Conservation (phyloP, 1,140 invertebrate species). For the Mactra quadrangularis region DNA sequence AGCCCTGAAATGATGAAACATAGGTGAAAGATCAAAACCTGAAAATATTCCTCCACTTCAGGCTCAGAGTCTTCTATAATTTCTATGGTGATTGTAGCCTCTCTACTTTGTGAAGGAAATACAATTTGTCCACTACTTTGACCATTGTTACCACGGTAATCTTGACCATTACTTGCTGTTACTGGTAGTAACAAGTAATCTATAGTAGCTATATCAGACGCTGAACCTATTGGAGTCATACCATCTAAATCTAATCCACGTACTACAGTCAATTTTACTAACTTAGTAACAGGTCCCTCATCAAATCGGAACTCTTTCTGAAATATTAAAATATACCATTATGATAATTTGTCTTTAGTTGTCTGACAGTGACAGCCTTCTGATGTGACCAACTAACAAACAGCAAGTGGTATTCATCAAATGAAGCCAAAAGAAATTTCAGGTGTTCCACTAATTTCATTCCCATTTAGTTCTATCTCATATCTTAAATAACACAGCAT, state of each 20-base stretch:
- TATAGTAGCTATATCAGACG: conserved; percentile 67
- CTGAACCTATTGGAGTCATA: conserved; percentile 69
- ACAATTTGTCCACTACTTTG: conserved; percentile 64
- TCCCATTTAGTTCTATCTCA: too few species aligned
- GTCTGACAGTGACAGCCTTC: too few species aligned
- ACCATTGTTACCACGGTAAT: conserved; percentile 70
- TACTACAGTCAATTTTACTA: conserved; percentile 61
- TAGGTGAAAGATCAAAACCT: conserved; percentile 34
- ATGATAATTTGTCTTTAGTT: too few species aligned
- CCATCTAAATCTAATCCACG: conserved; percentile 74
- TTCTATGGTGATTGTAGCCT: conserved; percentile 67
- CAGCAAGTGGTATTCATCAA: too few species aligned
- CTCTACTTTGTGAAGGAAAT: conserved; percentile 69
- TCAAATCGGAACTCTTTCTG: conserved; percentile 76
- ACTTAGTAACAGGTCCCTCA: conserved; percentile 68
- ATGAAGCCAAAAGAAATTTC: too few species aligned
- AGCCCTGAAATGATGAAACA: too few species aligned
- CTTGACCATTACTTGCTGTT: conserved; percentile 65
- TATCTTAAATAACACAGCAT: too few species aligned
- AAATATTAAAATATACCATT: conserved; percentile 57
- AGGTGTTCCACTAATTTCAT: too few species aligned
- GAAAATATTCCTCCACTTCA: conserved; percentile 76
- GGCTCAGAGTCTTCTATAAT: conserved; percentile 77
- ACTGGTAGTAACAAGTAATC: conserved; percentile 66
- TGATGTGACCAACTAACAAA: too few species aligned